Conservation (phyloP, 1,140 invertebrate genomes). For the Apis laboriosa region DNA sequence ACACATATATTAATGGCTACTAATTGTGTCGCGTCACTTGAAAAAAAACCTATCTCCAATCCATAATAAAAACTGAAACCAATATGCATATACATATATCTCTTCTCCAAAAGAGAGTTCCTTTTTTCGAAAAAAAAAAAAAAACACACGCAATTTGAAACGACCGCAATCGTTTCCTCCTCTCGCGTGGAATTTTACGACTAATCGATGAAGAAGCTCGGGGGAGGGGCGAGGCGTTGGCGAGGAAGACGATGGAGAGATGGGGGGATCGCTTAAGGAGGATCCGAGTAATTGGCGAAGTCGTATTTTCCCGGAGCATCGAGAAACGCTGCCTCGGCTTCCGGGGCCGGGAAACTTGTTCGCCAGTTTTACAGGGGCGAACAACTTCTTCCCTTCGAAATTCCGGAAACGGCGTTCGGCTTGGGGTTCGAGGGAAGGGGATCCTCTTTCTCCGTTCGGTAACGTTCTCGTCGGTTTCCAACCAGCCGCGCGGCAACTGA, state of each 20-base stretch:
- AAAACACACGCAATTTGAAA: too few species aligned
- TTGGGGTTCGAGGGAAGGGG: not conserved
- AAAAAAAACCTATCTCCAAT: too few species aligned
- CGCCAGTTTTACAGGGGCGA: slow-evolving; percentile 15
- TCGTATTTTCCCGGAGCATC: slow-evolving; percentile 33
- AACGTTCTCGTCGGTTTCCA: slow-evolving; percentile 21
- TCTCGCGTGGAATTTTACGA: slow-evolving; percentile 10
- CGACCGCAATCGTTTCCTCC: too few species aligned
- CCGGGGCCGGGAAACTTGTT: slow-evolving; percentile 13
- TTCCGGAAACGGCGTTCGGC: slow-evolving; percentile 10
- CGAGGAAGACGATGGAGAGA: too few species aligned
- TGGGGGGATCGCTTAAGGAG: not conserved
- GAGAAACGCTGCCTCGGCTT: not conserved
- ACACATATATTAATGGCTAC: too few species aligned
- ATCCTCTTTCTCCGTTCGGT: not conserved
- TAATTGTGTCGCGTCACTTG: too few species aligned
- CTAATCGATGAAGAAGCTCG: slow-evolving; percentile 30
- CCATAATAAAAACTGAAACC: too few species aligned
- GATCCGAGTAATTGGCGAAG: slow-evolving; percentile 41
- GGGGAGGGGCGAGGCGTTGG: not conserved
- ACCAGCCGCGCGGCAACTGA: not conserved
- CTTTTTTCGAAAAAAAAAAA: too few species aligned
- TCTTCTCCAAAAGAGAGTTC: too few species aligned
- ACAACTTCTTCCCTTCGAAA: slow-evolving; percentile 17
- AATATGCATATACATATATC: too few species aligned